Base-by-base conservation (phyloP, 2,113 vertebrate species). In the Bettongia penicillata region DNA sequence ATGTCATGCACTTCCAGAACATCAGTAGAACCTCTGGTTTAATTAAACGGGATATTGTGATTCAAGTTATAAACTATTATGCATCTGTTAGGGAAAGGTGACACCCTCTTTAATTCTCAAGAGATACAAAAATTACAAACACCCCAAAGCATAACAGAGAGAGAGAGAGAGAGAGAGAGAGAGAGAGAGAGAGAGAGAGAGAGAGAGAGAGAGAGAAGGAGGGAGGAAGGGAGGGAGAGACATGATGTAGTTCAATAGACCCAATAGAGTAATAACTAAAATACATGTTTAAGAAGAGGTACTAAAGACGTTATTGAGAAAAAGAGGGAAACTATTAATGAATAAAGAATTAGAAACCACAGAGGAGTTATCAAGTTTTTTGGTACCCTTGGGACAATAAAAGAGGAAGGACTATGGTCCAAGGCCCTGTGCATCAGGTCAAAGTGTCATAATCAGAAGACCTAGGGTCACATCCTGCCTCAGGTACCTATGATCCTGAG, bases 1-100 rank as follows among this genome's bases (percentile, higher is more conserved):
- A 93, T 91, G 49, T 95, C 92, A 0, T 6, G 31, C 51, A 68
- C 57, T 95, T 92, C 77, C 31, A 90, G 10, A 94, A 31, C 1
- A 84, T 31, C 90, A 92, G 61, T 28, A 90, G 37, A 16, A 1
- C 50, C 11, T 68, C n/a, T 93, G 89, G 91, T 95, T 96, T 95
- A 52, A 51, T 96, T 93, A 22, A 3, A 48, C 4, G 52, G 31
- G 0, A 53, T 95, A 48, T 91, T 90, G 77, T 24, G 53, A 91
- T 11, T n/a, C 16, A 90, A 53, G 52, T 57, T n/a, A 92, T n/a
- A 96, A 96, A 95, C 68, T 53, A 68, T 1, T 14, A 37, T 16
- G 19, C 19, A 43, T 84, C n/a, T 84, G 2, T 31, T 68, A 37
- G 31, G 31, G 57, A 68, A 19, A 84, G n/a, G 19, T 19, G 23